phyloP scores from a whole-genome alignment of 2,888 invertebrate genomes.

The Nymphalis c-album region DNA sequence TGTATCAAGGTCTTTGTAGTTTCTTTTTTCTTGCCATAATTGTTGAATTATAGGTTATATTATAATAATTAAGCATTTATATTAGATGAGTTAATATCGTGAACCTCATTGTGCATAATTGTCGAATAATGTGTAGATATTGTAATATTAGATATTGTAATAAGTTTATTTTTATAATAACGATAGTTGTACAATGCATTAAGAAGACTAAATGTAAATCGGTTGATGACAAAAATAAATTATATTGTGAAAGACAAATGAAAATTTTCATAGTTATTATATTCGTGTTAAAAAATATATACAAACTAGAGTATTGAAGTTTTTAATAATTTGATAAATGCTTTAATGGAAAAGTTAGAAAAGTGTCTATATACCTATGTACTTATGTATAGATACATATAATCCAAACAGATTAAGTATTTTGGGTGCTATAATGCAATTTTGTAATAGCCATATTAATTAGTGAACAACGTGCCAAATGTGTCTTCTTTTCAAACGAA shows the following conservation, averaged over 20 bases:
- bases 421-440: slow-evolving; percentile 32
- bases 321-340: background rate
- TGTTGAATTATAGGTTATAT: slow-evolving; percentile 52
- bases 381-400: background rate
- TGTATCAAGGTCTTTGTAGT: slow-evolving; percentile 76
- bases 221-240: slow-evolving; percentile 1
- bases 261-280: background rate
- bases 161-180: slow-evolving; percentile 28
- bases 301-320: background rate
- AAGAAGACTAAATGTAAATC: slow-evolving; percentile 22
- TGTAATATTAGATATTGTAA: slow-evolving; percentile 16
- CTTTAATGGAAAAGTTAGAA: background rate
- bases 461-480: slow-evolving; percentile 79
- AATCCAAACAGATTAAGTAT: slow-evolving; percentile 21
- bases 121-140: slow-evolving; percentile 40
- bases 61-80: slow-evolving; percentile 38
- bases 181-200: slow-evolving; percentile 38
- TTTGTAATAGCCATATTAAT: slow-evolving; percentile 67
- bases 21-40: slow-evolving; percentile 76
- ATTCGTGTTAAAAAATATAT: no score
- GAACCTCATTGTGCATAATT: slow-evolving; percentile 54
- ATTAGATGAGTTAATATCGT: slow-evolving; percentile 37
- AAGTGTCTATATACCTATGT: background rate
- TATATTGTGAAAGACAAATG: background rate
- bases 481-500: slow-evolving; percentile 75